Percentiles rank a stretch among this genome's conserved stretches.
These are phyloP conservation scores for Harpalus rubripes DNA, from an alignment of 2,888 invertebrate species.

Conservation along the genomic window DNA sequence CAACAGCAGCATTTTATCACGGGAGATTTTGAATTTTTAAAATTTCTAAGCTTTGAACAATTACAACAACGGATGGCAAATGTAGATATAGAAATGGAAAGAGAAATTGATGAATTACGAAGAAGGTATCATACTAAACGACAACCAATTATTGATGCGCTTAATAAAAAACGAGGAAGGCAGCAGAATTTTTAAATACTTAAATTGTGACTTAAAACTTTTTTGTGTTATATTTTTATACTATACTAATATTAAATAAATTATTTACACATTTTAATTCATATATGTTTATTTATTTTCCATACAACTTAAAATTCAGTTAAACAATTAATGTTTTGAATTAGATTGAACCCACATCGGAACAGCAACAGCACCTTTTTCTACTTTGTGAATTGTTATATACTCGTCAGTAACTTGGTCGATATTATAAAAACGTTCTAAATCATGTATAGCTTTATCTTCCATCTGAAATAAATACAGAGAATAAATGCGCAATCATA, in stretches of 20 bases:
- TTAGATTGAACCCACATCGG: conserved; percentile 80
- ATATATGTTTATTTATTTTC: conserved; percentile 35
- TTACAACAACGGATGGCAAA: conserved; percentile 91
- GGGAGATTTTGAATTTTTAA: conserved; percentile 91
- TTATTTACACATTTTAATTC: conserved; percentile 44
- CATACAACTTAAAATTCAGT: conserved; percentile 2
- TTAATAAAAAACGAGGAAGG: conserved; percentile 94
- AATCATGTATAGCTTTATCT: conserved; percentile 91
- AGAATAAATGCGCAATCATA: too few species aligned
- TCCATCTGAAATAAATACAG: conserved; percentile 82
- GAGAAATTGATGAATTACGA: conserved; percentile 94
- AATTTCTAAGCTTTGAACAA: conserved; percentile 91
- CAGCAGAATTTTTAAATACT: conserved; percentile 90
- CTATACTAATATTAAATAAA: conserved; percentile 54
- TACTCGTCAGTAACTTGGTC: conserved; percentile 85
- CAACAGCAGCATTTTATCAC: conserved; percentile 82
- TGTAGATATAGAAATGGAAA: conserved; percentile 97
- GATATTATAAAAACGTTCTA: conserved; percentile 86
- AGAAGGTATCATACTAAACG: conserved; percentile 94
- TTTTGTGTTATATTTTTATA: conserved; percentile 66
- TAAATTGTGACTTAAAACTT: conserved; percentile 50
- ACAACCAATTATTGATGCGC: conserved; percentile 97
- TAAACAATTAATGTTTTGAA: conserved; percentile 53
- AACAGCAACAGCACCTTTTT: conserved; percentile 79
- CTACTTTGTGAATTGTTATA: conserved; percentile 85